Evolutionary conservation across 2,113 vertebrate genomes (phyloP), one percentile per base, ranked within the genome.

Genomic region (Lepidothrix coronata): DNA sequence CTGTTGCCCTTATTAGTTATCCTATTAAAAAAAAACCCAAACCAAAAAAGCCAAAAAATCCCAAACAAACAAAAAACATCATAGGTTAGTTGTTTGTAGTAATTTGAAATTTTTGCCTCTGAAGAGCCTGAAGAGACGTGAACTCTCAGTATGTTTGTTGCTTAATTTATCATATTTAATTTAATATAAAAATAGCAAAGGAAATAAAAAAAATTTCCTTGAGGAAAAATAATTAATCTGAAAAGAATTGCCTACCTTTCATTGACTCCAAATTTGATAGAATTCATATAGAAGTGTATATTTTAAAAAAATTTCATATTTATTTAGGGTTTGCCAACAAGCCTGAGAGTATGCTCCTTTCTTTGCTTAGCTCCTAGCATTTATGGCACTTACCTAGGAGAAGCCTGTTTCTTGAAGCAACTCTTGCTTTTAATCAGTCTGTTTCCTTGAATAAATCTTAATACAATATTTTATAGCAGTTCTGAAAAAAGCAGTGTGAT

Each of bases 11-110:
- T 65, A 46, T 35, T 35, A 76, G 28, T 46, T 12, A 63, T 35
- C 3, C 33, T 39, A 28, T 11, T 62, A 12, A 57, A 78, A 88
- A 88, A 31, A 76, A 46, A 28, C 4, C 12, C 5, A 66, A 30
- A 74, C 4, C 20, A 31, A 13, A n/a, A 43, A 14, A 9, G 0
- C 0, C 33, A 12, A 44, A 49, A 78, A 15, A 0, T 0, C 8
- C 16, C 24, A 27, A 49, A 35, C n/a, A 37, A 66, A 30, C 11
- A 44, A 66, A 22, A 52, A 44, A 0, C 8, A 6, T 1, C 24
- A 28, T 6, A 28, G 4, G 4, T 71, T 46, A 44, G 8, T 55
- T 49, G 2, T 41, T 58, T 41, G 4, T 6, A 82, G 17, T 55
- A 4, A 77, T 35, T 84, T 67, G 25, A 80, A 66, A 31, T 49